phyloP scores from a whole-genome alignment of 2,113 vertebrate species.

The Argyrosomus japonicus region DNA sequence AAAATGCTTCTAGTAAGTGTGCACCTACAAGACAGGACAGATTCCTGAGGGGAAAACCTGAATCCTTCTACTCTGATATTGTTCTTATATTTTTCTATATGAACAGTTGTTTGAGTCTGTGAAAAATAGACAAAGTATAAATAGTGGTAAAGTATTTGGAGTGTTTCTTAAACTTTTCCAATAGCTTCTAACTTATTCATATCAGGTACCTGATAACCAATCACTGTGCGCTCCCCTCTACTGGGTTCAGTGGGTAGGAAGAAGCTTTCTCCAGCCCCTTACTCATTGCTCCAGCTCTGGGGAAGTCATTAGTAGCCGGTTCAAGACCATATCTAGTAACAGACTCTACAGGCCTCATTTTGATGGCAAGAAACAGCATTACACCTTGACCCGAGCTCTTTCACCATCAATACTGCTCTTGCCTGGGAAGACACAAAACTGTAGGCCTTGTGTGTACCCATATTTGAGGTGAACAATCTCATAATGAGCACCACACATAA shows the following conservation, averaged over 20 bases:
- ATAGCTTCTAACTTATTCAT: conserved; percentile 4
- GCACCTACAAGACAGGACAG: conserved; percentile 15
- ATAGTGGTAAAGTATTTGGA: not conserved
- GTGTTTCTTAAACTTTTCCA: conserved; percentile 17
- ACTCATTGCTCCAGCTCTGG: conserved; percentile 46
- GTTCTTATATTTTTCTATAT: conserved; percentile 4
- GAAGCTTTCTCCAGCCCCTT: not conserved
- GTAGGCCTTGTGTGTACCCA: not conserved
- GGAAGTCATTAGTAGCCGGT: conserved; percentile 70
- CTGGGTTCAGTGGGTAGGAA: conserved; percentile 3
- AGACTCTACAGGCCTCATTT: conserved; percentile 52
- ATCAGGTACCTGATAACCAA: conserved; percentile 23
- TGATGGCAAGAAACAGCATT: conserved; percentile 18
- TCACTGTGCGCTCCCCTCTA: not conserved
- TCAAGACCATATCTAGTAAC: conserved; percentile 20
- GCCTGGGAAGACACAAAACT: not conserved
- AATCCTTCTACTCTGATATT: conserved; percentile 2
- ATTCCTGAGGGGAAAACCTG: conserved; percentile 2
- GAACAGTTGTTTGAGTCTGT: not conserved
- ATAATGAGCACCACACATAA: conserved; percentile 8
- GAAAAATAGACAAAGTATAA: not conserved
- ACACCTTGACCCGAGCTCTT: conserved; percentile 8
- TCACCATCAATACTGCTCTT: conserved; percentile 11
- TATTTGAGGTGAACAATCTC: not conserved
- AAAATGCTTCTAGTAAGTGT: conserved; percentile 7